A percentile compares a stretch with the other conserved stretches of the same genome.
Conservation (phyloP, 2,888 invertebrate genomes). For the Cephalotes varians region DNA sequence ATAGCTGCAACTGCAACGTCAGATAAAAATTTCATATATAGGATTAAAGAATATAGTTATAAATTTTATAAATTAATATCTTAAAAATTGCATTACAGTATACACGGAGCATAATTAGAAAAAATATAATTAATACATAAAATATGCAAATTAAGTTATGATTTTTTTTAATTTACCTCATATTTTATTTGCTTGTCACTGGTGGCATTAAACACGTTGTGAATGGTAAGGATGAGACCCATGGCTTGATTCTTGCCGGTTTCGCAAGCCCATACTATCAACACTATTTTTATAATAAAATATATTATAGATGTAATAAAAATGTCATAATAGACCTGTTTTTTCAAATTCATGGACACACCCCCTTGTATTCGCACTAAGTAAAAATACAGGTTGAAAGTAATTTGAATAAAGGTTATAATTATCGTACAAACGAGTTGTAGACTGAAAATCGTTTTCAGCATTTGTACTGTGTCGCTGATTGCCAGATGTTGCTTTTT, state of each 20-base stretch:
- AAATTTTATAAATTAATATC: neutral
- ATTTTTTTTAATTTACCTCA: neutral
- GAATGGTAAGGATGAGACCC: no score
- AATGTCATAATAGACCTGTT: no score
- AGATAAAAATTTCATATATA: neutral
- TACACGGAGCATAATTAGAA: neutral
- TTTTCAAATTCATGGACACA: no score
- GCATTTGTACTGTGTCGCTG: no score
- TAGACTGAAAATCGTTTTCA: no score
- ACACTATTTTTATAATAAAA: no score
- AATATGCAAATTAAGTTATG: neutral
- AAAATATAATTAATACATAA: neutral
- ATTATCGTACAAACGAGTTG: no score
- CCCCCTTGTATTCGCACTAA: no score
- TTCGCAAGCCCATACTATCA: slow-evolving; percentile 6
- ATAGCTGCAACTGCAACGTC: neutral
- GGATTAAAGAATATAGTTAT: neutral
- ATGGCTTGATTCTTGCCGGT: neutral
- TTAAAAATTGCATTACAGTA: neutral
- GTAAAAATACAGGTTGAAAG: no score
- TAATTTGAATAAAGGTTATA: no score
- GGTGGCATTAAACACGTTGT: neutral
- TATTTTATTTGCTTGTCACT: neutral
- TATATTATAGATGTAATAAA: no score
- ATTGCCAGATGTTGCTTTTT: no score